Evolutionary conservation across 1,140 invertebrate genomes (phyloP).

Genomic region (Leptinotarsa lineolata): DNA sequence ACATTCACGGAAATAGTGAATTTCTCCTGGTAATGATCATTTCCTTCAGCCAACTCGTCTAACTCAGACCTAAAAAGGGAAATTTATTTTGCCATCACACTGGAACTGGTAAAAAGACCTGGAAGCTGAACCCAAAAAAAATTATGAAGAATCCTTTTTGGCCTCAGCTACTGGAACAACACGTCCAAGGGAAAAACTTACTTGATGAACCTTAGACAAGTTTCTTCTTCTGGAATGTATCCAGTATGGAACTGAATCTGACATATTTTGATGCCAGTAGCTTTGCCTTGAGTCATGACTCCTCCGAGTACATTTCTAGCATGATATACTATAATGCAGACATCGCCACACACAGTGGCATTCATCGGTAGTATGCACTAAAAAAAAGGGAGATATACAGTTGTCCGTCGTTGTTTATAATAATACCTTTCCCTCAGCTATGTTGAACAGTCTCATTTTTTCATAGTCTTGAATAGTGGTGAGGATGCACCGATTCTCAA

Average conservation of each 20-base stretch:
- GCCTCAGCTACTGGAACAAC: background rate
- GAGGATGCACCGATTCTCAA: conserved; percentile 82
- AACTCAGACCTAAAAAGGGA: conserved; percentile 67
- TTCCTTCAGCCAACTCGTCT: conserved; percentile 75
- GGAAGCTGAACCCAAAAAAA: no score
- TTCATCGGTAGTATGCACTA: conserved; percentile 56
- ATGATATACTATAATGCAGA: conserved; percentile 81
- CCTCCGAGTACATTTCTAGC: conserved; percentile 82
- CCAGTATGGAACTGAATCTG: conserved; percentile 89
- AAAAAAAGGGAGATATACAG: conserved; percentile 26
- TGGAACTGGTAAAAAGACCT: no score
- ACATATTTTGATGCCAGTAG: conserved; percentile 85
- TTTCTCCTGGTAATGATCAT: conserved; percentile 80
- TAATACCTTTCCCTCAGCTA: conserved; percentile 73
- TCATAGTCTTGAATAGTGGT: conserved; percentile 89
- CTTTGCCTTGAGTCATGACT: conserved; percentile 72
- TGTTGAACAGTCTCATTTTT: conserved; percentile 78
- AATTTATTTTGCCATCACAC: no score
- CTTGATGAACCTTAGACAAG: conserved; percentile 74
- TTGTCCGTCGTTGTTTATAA: background rate
- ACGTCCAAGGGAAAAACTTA: conserved; percentile 51
- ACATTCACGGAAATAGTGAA: conserved; percentile 76
- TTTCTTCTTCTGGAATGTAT: conserved; percentile 76
- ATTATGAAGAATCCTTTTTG: no score
- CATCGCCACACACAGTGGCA: conserved; percentile 79